Conservation (phyloP, 2,797 vertebrate species). For the Channallabes apus region DNA sequence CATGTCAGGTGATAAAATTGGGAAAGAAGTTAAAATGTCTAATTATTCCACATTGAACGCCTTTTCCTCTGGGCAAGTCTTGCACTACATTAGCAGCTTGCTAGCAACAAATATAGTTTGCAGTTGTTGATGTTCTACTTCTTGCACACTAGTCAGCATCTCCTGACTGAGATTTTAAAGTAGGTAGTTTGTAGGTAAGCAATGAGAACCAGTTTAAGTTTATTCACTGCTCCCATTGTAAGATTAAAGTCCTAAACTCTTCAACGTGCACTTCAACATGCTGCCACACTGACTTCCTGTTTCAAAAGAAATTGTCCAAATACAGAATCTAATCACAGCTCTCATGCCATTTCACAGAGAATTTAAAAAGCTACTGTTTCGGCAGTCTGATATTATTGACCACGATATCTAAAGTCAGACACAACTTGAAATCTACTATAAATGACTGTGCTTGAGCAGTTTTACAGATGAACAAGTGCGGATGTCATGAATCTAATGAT, state of each 20-base stretch:
- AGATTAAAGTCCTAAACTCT: too few species aligned
- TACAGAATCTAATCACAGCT: background rate
- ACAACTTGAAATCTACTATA: background rate
- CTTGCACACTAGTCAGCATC: background rate
- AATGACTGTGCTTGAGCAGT: constrained; percentile 6
- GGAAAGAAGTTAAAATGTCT: background rate
- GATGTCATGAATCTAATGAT: constrained; percentile 23
- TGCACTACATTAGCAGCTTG: background rate
- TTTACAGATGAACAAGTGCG: constrained; percentile 19
- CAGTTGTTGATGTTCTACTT: background rate
- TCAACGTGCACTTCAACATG: background rate
- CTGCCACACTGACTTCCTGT: constrained; percentile 1
- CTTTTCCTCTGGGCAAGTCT: background rate
- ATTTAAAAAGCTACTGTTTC: background rate
- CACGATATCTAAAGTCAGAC: background rate
- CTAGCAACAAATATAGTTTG: background rate
- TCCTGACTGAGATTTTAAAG: background rate
- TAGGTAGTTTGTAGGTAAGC: background rate
- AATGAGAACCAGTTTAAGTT: background rate
- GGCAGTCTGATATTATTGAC: background rate
- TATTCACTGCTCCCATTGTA: background rate
- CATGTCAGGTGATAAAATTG: background rate
- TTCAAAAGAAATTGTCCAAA: constrained; percentile 3
- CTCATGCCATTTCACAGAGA: background rate
- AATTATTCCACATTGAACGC: background rate